Base-by-base conservation (phyloP, 2,113 vertebrate genomes). In the Leiothrix lutea region DNA sequence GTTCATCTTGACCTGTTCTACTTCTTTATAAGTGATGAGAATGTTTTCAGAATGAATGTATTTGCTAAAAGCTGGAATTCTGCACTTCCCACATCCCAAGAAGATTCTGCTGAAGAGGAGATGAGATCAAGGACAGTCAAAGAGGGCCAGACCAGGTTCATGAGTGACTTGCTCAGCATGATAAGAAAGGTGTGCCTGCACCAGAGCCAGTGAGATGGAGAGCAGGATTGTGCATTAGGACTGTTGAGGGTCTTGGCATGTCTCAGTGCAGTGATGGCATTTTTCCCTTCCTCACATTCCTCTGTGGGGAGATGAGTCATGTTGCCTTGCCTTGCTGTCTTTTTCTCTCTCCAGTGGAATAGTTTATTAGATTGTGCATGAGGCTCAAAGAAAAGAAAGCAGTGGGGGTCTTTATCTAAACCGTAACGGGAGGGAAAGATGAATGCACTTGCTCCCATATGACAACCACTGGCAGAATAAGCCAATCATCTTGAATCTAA, bases 401-500 rank as follows among this genome's bases (percentile, higher is more conserved):
- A 56, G 62, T 82, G 35, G 86, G 26, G 58, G 80, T 82, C 80
- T 94, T 95, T 83, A 69, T 92, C 97, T 96, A 75, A 53, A 83
- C 73, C 72, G 65, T 26, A 88, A 96, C 70, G 78, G 86, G 64
- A 74, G 95, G 87, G 58, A 91, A 95, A 94, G 86, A 90, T 85
- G 72, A 93, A 86, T 36, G 54, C 61, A 18, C 90, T 91, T 86
- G 61, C 57, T 95, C 81, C 35, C 54, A 11, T 47, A 44, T 94
- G 90, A 97, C 69, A 95, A 4, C 50, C 36, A 51, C 56, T 42
- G 91, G 72, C 65, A 92, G 56, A 85, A 44, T 72, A 62, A 96
- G 54, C 77, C 17, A 95, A 95, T 97, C 80, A 35, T 67, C 47
- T 80, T 88, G 83, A 93, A 92, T 95, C 94, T 83, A 88, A 88